A percentile compares a stretch with the other conserved stretches of the same genome.
phyloP scores from a whole-genome alignment of 2,888 invertebrate genomes.

The Kryphioiulus occultus region DNA sequence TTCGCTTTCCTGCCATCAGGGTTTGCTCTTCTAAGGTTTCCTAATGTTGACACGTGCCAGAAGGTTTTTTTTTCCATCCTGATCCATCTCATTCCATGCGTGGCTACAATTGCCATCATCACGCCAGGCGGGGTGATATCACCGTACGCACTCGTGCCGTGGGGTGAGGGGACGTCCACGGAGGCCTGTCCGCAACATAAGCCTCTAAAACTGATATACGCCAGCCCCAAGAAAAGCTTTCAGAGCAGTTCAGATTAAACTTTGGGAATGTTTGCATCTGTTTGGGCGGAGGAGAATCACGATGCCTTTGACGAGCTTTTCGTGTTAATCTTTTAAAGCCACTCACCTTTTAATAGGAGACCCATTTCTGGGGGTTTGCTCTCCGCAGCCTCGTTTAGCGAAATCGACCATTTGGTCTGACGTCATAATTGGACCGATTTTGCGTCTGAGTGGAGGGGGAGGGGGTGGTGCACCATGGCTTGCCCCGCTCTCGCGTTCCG shows the following conservation, averaged over 20 bases:
- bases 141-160: background rate
- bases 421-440: conserved; percentile 11
- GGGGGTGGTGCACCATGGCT: no score
- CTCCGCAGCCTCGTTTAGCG: background rate
- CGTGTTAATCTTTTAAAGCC: conserved; percentile 48
- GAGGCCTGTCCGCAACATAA: background rate
- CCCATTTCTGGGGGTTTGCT: conserved; percentile 28
- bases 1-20: background rate
- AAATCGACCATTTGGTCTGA: background rate
- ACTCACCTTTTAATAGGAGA: conserved; percentile 46
- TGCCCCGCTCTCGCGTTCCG: background rate
- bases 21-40: background rate
- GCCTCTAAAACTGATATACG: conserved; percentile 39
- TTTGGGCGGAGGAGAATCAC: background rate
- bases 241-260: conserved; percentile 41
- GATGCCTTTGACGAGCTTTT: conserved; percentile 45
- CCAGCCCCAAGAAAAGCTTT: conserved; percentile 40
- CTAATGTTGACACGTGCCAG: conserved; percentile 1
- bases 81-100: background rate
- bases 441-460: background rate
- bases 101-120: background rate
- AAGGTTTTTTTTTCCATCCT: background rate
- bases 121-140: background rate
- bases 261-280: conserved; percentile 49
- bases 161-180: background rate